Conservation (phyloP, 2,797 vertebrate species). For the Dipus sagitta region DNA sequence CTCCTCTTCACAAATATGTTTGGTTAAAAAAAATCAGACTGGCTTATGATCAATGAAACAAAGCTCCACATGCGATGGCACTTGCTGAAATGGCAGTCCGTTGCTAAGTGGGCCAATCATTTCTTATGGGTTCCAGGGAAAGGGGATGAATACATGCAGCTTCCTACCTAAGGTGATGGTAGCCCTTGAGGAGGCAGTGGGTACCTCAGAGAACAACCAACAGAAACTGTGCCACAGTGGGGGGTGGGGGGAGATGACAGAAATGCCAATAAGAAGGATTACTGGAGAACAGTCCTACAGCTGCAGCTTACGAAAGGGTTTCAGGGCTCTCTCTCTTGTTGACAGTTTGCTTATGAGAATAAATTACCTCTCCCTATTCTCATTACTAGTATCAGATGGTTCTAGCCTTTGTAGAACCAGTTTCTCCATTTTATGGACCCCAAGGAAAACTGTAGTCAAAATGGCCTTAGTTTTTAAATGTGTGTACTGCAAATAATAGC, state of each 20-base stretch:
- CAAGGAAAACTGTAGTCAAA: slow-evolving; percentile 63
- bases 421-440: slow-evolving; percentile 25
- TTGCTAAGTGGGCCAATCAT: slow-evolving; percentile 37
- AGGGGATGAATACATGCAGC: slow-evolving; percentile 44
- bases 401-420: background rate
- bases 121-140: background rate
- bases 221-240: background rate
- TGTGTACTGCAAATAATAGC: slow-evolving; percentile 51
- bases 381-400: slow-evolving; percentile 63
- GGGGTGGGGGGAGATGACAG: slow-evolving; percentile 11
- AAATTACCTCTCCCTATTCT: slow-evolving; percentile 72
- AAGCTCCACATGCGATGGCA: slow-evolving; percentile 45
- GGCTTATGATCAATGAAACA: slow-evolving; percentile 69
- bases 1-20: slow-evolving; percentile 61
- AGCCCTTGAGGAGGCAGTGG: background rate
- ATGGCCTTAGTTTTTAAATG: background rate
- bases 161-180: slow-evolving; percentile 27
- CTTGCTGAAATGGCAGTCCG: background rate
- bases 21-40: slow-evolving; percentile 32
- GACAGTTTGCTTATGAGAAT: slow-evolving; percentile 52
- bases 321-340: slow-evolving; percentile 71
- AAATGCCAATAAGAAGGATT: slow-evolving; percentile 6
- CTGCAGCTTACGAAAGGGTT: slow-evolving; percentile 50
- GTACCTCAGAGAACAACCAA: background rate
- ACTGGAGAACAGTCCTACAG: slow-evolving; percentile 52